Evolutionary conservation across 2,113 vertebrate species (phyloP).

Genomic region (Myanophis thanlyinensis): DNA sequence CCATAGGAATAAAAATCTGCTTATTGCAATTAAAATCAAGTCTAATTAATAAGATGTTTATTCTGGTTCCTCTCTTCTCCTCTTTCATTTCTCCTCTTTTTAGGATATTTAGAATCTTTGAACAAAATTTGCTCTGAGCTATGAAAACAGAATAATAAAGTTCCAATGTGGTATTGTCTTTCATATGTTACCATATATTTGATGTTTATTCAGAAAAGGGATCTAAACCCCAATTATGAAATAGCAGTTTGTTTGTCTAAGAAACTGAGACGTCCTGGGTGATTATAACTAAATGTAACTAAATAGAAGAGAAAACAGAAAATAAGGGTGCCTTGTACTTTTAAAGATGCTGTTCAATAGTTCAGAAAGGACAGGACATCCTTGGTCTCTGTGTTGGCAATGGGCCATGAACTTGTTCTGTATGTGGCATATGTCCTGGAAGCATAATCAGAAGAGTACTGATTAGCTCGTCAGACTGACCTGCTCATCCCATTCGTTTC

Average conservation of each 20-base stretch:
- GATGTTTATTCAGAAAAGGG: background rate
- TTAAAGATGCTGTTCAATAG: constrained; percentile 25
- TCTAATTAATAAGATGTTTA: background rate
- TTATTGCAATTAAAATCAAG: background rate
- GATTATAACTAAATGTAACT: background rate
- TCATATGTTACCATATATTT: background rate
- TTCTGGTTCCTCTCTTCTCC: background rate
- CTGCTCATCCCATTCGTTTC: constrained; percentile 72
- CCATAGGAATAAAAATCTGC: background rate
- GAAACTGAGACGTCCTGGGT: background rate
- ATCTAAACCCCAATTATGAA: background rate
- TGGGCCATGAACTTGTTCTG: constrained; percentile 64
- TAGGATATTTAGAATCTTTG: background rate
- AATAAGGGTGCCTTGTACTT: constrained; percentile 31
- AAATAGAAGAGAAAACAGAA: background rate
- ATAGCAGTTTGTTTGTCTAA: constrained; percentile 1
- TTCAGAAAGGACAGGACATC: constrained; percentile 56
- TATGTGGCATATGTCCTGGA: constrained; percentile 69
- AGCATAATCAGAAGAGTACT: constrained; percentile 68
- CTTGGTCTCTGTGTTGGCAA: constrained; percentile 66
- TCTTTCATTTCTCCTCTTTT: background rate
- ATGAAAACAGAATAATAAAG: background rate
- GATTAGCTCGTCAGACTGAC: constrained; percentile 72
- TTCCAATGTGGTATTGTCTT: background rate
- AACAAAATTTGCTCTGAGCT: background rate